Conservation (phyloP, 2,888 invertebrate genomes). For the Drosophila kanekoi region DNA sequence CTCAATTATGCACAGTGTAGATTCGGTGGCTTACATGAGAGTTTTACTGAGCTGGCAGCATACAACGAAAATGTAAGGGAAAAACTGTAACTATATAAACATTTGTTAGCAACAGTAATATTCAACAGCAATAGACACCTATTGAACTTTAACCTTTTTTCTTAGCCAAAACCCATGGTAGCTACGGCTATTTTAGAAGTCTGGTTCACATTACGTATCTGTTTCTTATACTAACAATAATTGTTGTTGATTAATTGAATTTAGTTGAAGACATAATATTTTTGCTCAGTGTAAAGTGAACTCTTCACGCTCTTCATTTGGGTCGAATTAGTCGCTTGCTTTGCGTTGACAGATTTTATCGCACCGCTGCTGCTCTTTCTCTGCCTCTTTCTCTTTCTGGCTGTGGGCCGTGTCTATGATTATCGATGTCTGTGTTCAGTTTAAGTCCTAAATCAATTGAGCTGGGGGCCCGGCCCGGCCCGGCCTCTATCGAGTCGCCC, state of each 20-base stretch:
- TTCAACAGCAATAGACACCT: no score
- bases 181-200: no score
- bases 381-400: not conserved
- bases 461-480: slow-evolving; percentile 56
- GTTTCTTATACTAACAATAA: no score
- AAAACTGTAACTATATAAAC: no score
- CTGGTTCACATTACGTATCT: no score
- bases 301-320: slow-evolving; percentile 37
- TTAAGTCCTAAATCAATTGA: slow-evolving; percentile 69
- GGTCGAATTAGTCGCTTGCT: slow-evolving; percentile 38
- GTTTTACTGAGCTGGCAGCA: not conserved
- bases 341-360: slow-evolving; percentile 54
- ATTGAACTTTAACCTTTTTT: no score
- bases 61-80: no score
- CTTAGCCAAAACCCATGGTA: no score
- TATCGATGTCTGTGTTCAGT: slow-evolving; percentile 31
- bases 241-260: no score
- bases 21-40: slow-evolving; percentile 26
- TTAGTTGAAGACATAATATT: not conserved
- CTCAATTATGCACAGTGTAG: slow-evolving; percentile 63
- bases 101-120: no score
- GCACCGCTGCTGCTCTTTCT: slow-evolving; percentile 10
- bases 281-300: slow-evolving; percentile 20
- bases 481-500: slow-evolving; percentile 63
- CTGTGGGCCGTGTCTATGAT: slow-evolving; percentile 24